A percentile compares a stretch with the other conserved stretches of the same genome.
Conservation (phyloP, 2,888 invertebrate species). For the Drosophila antonietae region DNA sequence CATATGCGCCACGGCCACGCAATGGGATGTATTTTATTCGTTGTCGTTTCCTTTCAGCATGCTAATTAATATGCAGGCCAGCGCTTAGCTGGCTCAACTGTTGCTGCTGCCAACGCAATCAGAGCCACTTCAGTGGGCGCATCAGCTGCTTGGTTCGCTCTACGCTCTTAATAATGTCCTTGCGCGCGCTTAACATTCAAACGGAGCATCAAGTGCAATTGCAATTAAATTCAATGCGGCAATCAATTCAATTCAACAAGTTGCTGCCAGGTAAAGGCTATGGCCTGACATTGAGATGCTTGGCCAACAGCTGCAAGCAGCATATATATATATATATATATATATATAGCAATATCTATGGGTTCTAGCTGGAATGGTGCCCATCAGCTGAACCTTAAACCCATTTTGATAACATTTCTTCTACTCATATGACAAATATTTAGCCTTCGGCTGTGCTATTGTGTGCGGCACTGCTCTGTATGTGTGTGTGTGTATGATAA, state of each 20-base stretch:
- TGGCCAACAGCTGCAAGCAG: slow-evolving; percentile 14
- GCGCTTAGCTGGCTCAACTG: slow-evolving; percentile 46
- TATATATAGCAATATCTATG: not conserved
- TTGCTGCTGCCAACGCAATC: slow-evolving; percentile 58
- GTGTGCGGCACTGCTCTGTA: no score
- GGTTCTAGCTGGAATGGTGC: slow-evolving; percentile 14
- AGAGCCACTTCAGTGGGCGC: slow-evolving; percentile 66
- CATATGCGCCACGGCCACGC: slow-evolving; percentile 51
- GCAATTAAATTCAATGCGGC: slow-evolving; percentile 73
- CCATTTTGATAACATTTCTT: slow-evolving; percentile 39
- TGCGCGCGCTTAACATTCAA: slow-evolving; percentile 72
- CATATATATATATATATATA: no score
- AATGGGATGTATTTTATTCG: slow-evolving; percentile 13
- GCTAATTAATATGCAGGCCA: slow-evolving; percentile 72
- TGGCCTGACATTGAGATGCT: slow-evolving; percentile 51
- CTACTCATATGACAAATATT: slow-evolving; percentile 48
- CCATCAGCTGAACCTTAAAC: slow-evolving; percentile 49
- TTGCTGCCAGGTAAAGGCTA: slow-evolving; percentile 37
- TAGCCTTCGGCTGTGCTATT: slow-evolving; percentile 47
- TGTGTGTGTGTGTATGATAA: slow-evolving; percentile 46
- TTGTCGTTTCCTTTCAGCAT: slow-evolving; percentile 9
- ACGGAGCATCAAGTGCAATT: slow-evolving; percentile 56
- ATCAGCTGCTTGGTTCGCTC: slow-evolving; percentile 25
- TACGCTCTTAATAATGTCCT: slow-evolving; percentile 73
- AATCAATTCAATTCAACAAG: slow-evolving; percentile 80